These are phyloP conservation scores for Fratercula arctica DNA, from an alignment of 2,797 vertebrate genomes.

Conservation along the genomic window DNA sequence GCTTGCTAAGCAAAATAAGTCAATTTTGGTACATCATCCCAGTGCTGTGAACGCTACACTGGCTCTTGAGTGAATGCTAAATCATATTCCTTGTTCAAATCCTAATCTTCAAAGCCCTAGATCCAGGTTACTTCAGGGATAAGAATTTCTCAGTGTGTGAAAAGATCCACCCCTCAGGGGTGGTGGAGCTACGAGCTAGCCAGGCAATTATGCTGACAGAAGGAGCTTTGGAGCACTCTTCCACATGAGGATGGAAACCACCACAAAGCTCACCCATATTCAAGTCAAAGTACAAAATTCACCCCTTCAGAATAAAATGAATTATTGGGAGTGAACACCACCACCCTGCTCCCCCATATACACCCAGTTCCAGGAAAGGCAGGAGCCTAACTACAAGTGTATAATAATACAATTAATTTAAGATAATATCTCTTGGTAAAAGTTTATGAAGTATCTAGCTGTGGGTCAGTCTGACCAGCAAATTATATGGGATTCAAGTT, in stretches of 20 bases:
- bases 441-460: not conserved
- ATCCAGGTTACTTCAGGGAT: not conserved
- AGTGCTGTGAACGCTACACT: not conserved
- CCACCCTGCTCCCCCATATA: accelerated
- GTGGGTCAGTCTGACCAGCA: not conserved
- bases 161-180: not conserved
- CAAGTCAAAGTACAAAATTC: not conserved
- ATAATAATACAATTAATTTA: not conserved
- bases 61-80: not conserved
- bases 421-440: not conserved
- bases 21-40: not conserved
- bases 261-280: not conserved
- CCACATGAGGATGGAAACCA: not conserved
- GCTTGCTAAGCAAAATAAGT: conserved; percentile 57
- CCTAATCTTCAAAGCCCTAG: conserved; percentile 34
- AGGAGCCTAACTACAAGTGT: not conserved
- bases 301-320: not conserved
- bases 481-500: not conserved
- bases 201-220: not conserved
- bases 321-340: not conserved
- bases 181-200: not conserved
- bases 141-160: not conserved
- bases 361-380: not conserved
- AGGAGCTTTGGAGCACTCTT: not conserved
- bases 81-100: conserved; percentile 13